Conservation (phyloP, 2,113 vertebrate species). For the Gymnobelideus leadbeateri region DNA sequence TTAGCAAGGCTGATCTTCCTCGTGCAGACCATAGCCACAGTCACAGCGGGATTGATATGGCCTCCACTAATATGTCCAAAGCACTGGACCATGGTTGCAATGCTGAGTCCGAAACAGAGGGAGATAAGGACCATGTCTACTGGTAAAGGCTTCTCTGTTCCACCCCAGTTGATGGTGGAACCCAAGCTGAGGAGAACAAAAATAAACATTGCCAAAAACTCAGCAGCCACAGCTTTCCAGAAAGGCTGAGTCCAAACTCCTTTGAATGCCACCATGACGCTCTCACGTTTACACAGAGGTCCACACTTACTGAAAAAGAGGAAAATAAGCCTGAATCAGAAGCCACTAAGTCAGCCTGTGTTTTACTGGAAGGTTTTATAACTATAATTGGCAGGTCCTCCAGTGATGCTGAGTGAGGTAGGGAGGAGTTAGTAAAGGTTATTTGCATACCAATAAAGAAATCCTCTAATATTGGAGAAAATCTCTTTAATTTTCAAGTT, state of each 20-base stretch:
- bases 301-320: slow-evolving; percentile 90
- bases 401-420: fast-evolving
- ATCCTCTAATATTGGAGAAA: slow-evolving; percentile 1
- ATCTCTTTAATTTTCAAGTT: not conserved
- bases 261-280: slow-evolving; percentile 95
- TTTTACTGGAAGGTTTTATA: not conserved
- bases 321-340: slow-evolving; percentile 71
- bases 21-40: slow-evolving; percentile 93
- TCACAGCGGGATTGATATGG: slow-evolving; percentile 97
- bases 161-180: slow-evolving; percentile 95
- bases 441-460: not conserved
- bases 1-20: slow-evolving; percentile 96
- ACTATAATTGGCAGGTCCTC: not conserved
- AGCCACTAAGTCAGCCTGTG: not conserved
- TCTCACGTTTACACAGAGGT: slow-evolving; percentile 86
- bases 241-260: slow-evolving; percentile 97
- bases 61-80: slow-evolving; percentile 97
- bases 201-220: slow-evolving; percentile 95
- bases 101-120: slow-evolving; percentile 96
- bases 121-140: slow-evolving; percentile 94
- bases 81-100: slow-evolving; percentile 97
- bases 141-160: slow-evolving; percentile 87
- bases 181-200: slow-evolving; percentile 95
- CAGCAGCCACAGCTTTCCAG: slow-evolving; percentile 95
- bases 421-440: not conserved